These are phyloP conservation scores for Apantesis nais DNA, from an alignment of 2,888 invertebrate species.

Conservation along the genomic window DNA sequence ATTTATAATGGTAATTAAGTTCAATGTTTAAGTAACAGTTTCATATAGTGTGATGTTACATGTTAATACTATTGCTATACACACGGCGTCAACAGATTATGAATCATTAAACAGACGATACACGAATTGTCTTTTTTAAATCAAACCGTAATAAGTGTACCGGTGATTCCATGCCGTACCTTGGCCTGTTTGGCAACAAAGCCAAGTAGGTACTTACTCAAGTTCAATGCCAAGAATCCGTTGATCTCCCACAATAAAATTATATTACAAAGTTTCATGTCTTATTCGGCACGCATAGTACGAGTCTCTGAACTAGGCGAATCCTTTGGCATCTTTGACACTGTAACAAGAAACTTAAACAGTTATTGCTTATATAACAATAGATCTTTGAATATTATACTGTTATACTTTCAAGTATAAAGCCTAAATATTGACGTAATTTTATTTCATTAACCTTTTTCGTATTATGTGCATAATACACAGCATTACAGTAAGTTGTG, in stretches of 20 bases:
- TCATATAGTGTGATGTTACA: neutral
- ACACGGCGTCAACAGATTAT: neutral
- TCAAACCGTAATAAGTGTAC: slow-evolving; percentile 1
- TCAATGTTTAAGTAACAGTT: no score
- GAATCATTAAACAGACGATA: neutral
- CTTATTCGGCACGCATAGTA: slow-evolving; percentile 56
- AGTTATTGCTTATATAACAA: neutral
- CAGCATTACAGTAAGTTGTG: no score
- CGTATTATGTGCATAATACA: no score
- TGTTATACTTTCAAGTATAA: neutral
- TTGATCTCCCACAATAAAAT: slow-evolving; percentile 56
- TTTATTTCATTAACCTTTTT: neutral
- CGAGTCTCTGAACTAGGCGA: slow-evolving; percentile 16
- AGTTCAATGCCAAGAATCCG: slow-evolving; percentile 82
- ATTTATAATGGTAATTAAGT: no score
- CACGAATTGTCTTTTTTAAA: neutral
- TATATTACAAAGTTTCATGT: slow-evolving; percentile 39
- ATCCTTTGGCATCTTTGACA: slow-evolving; percentile 34
- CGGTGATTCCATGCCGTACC: slow-evolving; percentile 25
- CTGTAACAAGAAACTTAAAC: neutral
- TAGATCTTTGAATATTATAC: neutral
- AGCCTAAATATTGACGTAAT: neutral
- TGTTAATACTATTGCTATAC: neutral
- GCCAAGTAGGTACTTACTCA: slow-evolving; percentile 74
- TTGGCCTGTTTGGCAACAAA: slow-evolving; percentile 68